phyloP scores from a whole-genome alignment of 2,113 vertebrate species.

The Channa argus region DNA sequence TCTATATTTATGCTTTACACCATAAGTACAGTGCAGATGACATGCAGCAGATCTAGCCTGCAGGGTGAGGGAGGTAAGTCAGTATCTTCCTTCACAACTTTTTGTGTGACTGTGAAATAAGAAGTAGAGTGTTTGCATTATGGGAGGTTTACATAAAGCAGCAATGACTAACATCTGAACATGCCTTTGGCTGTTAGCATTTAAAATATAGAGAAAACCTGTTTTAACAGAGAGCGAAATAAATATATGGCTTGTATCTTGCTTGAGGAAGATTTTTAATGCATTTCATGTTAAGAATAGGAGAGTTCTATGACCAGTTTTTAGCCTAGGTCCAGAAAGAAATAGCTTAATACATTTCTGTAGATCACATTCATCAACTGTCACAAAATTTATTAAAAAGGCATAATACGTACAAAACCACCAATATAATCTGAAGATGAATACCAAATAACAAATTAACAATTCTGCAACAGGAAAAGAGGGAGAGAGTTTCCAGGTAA shows the following conservation, averaged over 20 bases:
- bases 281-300: background rate
- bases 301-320: no score
- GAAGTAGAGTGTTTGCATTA: conserved; percentile 8
- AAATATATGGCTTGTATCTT: background rate
- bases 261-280: background rate
- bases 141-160: conserved; percentile 24
- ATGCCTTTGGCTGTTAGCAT: conserved; percentile 17
- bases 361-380: no score
- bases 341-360: background rate
- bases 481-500: background rate
- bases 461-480: conserved; percentile 1
- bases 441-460: background rate
- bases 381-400: background rate
- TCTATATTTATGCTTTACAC: conserved; percentile 36
- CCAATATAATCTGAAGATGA: background rate
- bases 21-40: conserved; percentile 3
- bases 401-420: background rate
- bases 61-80: conserved; percentile 5
- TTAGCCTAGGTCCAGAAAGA: background rate
- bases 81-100: conserved; percentile 30
- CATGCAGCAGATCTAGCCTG: conserved; percentile 1
- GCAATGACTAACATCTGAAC: conserved; percentile 9
- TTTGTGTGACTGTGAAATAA: conserved; percentile 28
- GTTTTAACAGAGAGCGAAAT: background rate
- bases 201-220: no score